Conservation (phyloP, 2,113 vertebrate genomes). For the Scortum barcoo region DNA sequence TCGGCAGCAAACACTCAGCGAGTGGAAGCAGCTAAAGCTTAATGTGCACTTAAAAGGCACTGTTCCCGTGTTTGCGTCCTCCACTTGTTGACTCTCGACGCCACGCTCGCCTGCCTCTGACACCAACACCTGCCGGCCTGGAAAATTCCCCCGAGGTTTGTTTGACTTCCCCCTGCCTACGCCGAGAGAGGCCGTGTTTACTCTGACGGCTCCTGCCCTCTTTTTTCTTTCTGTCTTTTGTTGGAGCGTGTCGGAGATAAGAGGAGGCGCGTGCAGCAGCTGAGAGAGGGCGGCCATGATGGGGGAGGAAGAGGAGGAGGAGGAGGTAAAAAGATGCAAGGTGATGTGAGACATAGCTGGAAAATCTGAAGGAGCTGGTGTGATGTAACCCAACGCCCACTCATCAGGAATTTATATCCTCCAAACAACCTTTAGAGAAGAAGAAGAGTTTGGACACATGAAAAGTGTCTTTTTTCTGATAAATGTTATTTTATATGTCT, state of each 20-base stretch:
- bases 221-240: slow-evolving; percentile 60
- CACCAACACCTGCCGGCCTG: slow-evolving; percentile 83
- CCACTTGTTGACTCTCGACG: slow-evolving; percentile 69
- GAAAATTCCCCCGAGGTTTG: slow-evolving; percentile 82
- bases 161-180: slow-evolving; percentile 81
- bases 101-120: slow-evolving; percentile 72
- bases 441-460: background rate
- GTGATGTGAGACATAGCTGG: slow-evolving; percentile 17
- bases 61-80: slow-evolving; percentile 35
- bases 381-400: slow-evolving; percentile 2
- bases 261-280: slow-evolving; percentile 80
- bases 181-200: slow-evolving; percentile 72
- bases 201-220: slow-evolving; percentile 61
- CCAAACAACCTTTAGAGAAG: background rate
- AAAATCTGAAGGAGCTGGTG: slow-evolving; percentile 12
- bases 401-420: background rate
- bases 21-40: background rate
- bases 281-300: slow-evolving; percentile 22
- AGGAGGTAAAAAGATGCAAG: slow-evolving; percentile 59
- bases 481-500: background rate
- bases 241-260: slow-evolving; percentile 83
- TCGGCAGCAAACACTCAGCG: slow-evolving; percentile 8
- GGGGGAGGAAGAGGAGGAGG: slow-evolving; percentile 66
- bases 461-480: too few relatives aligned
- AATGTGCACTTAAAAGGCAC: slow-evolving; percentile 13